These are phyloP conservation scores for Trachelus iudaicus DNA, from an alignment of 2,888 invertebrate genomes.

Conservation along the genomic window DNA sequence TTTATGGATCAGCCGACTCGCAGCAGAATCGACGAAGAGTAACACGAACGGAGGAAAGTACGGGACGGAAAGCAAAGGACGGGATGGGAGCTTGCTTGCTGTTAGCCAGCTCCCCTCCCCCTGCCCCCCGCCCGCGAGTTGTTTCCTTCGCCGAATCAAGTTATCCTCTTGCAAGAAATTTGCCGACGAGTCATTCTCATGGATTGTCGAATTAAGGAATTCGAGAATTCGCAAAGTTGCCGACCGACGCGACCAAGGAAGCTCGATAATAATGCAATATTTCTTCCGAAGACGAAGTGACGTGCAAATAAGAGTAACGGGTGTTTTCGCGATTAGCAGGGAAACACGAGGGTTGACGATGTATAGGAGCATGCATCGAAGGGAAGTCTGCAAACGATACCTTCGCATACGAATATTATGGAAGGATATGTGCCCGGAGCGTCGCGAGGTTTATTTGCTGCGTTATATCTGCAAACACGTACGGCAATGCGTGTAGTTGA, in stretches of 20 bases:
- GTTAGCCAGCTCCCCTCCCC: neutral
- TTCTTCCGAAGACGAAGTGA: neutral
- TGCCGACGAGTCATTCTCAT: no score
- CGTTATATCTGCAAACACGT: slow-evolving; percentile 53
- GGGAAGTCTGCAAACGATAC: neutral
- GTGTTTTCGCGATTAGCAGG: slow-evolving; percentile 39
- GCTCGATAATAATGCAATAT: neutral
- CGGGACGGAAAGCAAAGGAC: no score
- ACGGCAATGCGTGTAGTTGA: slow-evolving; percentile 45
- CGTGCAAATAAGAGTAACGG: slow-evolving; percentile 42
- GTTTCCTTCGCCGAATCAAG: no score
- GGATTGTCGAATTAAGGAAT: no score
- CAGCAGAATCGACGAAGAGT: no score
- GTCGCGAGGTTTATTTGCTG: slow-evolving; percentile 47
- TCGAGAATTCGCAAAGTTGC: neutral
- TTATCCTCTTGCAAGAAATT: no score
- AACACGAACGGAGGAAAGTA: no score
- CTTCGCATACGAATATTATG: slow-evolving; percentile 28
- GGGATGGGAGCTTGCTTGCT: neutral
- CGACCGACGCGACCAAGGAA: neutral
- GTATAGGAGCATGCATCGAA: neutral
- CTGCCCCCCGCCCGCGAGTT: no score
- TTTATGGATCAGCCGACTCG: slow-evolving; percentile 42
- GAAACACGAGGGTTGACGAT: slow-evolving; percentile 17
- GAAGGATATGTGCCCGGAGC: slow-evolving; percentile 31